Percentiles rank a stretch among this genome's conserved stretches.
Conservation (phyloP, 2,888 invertebrate genomes). For the Perizoma flavofasciatum region DNA sequence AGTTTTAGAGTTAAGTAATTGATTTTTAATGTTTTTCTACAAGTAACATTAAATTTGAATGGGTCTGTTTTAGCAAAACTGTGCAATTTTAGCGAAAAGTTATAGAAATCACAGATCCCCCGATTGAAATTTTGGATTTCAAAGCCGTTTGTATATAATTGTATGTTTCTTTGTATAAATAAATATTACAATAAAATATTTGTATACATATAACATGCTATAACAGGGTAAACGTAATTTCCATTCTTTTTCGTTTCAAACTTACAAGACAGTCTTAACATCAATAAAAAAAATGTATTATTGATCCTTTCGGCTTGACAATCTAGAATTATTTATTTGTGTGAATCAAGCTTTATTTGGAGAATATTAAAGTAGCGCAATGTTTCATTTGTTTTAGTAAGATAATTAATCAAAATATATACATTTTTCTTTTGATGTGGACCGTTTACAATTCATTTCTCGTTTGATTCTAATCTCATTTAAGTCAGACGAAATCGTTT, state of each 20-base stretch:
- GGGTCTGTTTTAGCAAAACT: too few relatives aligned
- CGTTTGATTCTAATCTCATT: slow-evolving; percentile 10
- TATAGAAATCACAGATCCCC: slow-evolving; percentile 14
- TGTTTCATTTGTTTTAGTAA: slow-evolving; percentile 3
- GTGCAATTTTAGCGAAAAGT: not conserved
- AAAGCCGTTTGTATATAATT: slow-evolving; percentile 3
- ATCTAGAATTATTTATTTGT: not conserved
- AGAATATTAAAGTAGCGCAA: not conserved
- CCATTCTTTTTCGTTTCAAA: slow-evolving; percentile 3
- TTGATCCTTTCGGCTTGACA: not conserved
- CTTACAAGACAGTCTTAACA: not conserved
- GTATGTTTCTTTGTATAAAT: slow-evolving; percentile 6
- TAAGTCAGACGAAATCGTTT: slow-evolving; percentile 2
- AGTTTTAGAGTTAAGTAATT: slow-evolving; percentile 1
- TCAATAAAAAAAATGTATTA: slow-evolving; percentile 9
- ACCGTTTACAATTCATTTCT: slow-evolving; percentile 9
- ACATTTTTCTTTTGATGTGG: slow-evolving; percentile 13
- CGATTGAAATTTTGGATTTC: not conserved
- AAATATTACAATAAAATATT: slow-evolving; percentile 15
- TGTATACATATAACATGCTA: slow-evolving; percentile 5
- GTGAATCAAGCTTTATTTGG: not conserved
- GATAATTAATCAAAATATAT: not conserved
- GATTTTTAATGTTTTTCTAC: not conserved
- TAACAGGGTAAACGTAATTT: slow-evolving; percentile 13
- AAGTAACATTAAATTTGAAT: too few relatives aligned